Evolutionary conservation across 1,140 invertebrate species (phyloP), one percentile per base, ranked within the genome.

Genomic region (Brachystomella parvula): DNA sequence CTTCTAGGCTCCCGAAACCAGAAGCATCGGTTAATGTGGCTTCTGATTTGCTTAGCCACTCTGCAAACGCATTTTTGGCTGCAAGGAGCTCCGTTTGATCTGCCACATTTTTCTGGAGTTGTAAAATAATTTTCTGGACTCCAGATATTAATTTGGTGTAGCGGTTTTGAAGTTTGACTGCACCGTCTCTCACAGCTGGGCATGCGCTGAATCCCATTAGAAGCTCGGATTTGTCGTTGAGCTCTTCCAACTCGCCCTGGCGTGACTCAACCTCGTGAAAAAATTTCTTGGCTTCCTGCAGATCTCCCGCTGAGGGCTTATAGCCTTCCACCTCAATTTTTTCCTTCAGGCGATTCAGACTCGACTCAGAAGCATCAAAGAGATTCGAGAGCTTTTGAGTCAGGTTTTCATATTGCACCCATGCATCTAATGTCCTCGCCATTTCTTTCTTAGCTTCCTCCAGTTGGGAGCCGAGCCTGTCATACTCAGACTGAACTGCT

Each of bases 11-110:
- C 17, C 91, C 91, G 64, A 87, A 85, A 31, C 88, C 88, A 71
- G 86, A 82, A 68, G 90, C 93, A 71, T 90, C 87, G 75, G 90
- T 85, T 3, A 94, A 83, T 2, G 86, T 87, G 21, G 85, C 85
- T 70, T 89, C 86, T 21, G 88, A 87, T 47, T 85, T 84, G 53
- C 85, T 81, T 24, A 93, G 78, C 92, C 92, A 95, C 33, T 83
- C 81, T 66, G 90, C 85, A 70, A 92, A 80, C 74, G 91, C 87
- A 69, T 87, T 84, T 74, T 90, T 91, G 2, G 88, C 88, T 73
- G 89, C 89, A 0, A 90, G 78, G 77, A 93, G 94, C 75, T 94
- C 90, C 0, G 89, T 92, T 66, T 93, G 89, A 77, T 94, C 90
- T 0, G 87, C 88, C 0, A 94, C 76, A 77, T 89, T 92, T 78